Conservation (phyloP, 2,888 invertebrate species). For the Saturnia pavonia region DNA sequence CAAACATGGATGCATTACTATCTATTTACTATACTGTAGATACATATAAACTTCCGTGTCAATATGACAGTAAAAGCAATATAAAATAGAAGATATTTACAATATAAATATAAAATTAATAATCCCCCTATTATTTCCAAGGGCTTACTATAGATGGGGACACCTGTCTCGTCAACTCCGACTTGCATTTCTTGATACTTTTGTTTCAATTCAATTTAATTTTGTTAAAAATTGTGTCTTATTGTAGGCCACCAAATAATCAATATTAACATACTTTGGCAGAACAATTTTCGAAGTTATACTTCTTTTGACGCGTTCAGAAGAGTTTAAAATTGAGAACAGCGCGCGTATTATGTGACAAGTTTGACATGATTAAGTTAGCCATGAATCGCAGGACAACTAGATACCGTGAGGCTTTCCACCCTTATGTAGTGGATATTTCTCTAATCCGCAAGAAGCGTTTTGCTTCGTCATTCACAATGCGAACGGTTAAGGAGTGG, state of each 20-base stretch:
- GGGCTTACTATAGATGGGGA: background rate
- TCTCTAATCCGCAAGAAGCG: too few relatives aligned
- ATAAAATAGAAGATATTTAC: background rate
- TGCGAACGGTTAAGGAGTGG: too few relatives aligned
- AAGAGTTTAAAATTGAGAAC: background rate
- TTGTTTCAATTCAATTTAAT: too few relatives aligned
- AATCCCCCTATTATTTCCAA: constrained; percentile 2
- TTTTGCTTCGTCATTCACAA: too few relatives aligned
- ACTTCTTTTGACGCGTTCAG: too few relatives aligned
- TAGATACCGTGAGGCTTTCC: too few relatives aligned
- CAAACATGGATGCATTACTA: background rate
- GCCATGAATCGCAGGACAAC: too few relatives aligned
- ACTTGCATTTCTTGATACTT: constrained; percentile 23
- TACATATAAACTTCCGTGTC: background rate
- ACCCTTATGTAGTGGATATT: too few relatives aligned
- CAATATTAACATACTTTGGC: background rate
- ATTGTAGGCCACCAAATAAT: background rate
- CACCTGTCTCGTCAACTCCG: constrained; percentile 30
- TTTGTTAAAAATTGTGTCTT: constrained; percentile 42
- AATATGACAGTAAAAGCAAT: background rate
- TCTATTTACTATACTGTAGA: background rate
- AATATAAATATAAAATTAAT: constrained; percentile 8
- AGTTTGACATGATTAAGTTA: too few relatives aligned
- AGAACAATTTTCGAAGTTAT: too few relatives aligned
- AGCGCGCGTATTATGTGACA: too few relatives aligned